Conservation (phyloP, 2,113 vertebrate genomes). For the Melanerpes aurifrons region DNA sequence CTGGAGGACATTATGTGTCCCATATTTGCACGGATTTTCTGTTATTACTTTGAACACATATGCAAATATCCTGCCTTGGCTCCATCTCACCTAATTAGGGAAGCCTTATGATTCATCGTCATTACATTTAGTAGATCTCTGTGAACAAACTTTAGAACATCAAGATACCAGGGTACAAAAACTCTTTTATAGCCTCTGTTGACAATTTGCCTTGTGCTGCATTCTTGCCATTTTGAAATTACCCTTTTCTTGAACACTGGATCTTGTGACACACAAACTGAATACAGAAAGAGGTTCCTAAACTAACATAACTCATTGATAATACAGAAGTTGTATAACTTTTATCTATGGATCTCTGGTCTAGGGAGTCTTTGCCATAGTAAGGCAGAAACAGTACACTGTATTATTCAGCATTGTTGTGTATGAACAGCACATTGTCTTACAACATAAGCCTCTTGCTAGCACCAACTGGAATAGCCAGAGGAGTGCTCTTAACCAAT, state of each 20-base stretch:
- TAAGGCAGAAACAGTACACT: not conserved
- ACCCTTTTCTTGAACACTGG: not conserved
- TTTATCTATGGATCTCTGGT: slow-evolving; percentile 6
- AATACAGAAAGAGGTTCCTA: slow-evolving; percentile 14
- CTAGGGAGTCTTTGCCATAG: not conserved
- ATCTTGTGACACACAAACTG: slow-evolving; percentile 20
- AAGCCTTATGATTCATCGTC: not conserved
- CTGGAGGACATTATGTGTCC: not conserved
- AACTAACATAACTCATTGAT: not conserved
- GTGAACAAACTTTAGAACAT: slow-evolving; percentile 3
- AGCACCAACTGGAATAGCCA: not conserved
- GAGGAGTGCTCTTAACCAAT: not conserved
- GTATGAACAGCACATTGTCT: not conserved
- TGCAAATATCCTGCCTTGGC: not conserved
- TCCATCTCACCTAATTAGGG: not conserved
- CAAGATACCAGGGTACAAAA: slow-evolving; percentile 36
- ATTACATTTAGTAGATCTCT: not conserved
- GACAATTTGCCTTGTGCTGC: not conserved
- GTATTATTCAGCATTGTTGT: not conserved
- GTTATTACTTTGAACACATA: not conserved
- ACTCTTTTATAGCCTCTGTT: slow-evolving; percentile 2
- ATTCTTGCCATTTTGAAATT: slow-evolving; percentile 45
- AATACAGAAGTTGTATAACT: not conserved
- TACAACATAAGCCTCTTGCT: not conserved
- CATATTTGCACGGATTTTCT: not conserved